These are phyloP conservation scores for Micrastur ruficollis DNA, from an alignment of 2,797 vertebrate genomes.

Conservation along the genomic window DNA sequence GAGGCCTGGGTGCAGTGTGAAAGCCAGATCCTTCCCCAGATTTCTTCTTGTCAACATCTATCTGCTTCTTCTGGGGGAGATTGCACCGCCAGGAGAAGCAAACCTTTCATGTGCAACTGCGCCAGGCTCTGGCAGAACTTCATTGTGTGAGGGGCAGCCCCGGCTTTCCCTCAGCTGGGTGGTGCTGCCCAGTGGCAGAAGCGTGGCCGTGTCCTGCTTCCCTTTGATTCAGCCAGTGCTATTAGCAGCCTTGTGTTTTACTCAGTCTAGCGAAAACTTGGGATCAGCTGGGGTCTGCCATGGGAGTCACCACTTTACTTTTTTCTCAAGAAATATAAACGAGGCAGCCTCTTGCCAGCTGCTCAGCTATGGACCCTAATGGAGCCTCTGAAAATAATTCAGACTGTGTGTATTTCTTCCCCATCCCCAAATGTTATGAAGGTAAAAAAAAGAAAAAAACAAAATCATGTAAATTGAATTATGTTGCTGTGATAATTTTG, in stretches of 20 bases:
- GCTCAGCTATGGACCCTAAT: neutral
- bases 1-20: too few relatives aligned
- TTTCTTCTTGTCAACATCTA: neutral
- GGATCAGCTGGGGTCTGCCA: neutral
- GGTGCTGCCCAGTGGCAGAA: neutral
- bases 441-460: neutral
- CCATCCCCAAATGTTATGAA: neutral
- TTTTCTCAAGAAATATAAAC: neutral
- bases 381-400: neutral
- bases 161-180: neutral
- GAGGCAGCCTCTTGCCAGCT: neutral
- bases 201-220: rapidly evolving
- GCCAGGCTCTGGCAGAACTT: neutral
- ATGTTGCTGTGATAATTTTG: neutral
- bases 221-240: rapidly evolving
- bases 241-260: neutral
- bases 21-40: neutral
- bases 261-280: neutral
- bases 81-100: neutral
- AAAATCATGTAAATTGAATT: neutral
- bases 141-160: neutral
- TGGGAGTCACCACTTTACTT: neutral
- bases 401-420: neutral
- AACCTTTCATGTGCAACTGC: rapidly evolving
- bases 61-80: neutral